Base-by-base conservation (phyloP, 2,113 vertebrate genomes). In the Cochlearius cochlearius region DNA sequence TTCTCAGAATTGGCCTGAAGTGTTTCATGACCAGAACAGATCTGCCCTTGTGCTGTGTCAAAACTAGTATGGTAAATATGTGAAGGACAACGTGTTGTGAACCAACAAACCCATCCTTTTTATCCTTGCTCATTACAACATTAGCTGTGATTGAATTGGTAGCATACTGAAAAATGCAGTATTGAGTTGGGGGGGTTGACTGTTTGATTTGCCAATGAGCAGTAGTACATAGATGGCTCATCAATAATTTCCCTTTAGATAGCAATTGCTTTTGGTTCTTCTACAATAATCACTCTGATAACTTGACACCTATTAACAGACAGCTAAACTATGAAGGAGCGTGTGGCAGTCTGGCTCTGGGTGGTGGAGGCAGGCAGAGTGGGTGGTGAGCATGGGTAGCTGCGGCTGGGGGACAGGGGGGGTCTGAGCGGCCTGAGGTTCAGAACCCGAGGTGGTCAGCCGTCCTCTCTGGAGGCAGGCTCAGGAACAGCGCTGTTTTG, bases 391-490 rank as follows among this genome's bases (percentile, higher is more conserved):
- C 19, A 7, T 2, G 39, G 53, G 47, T 30, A 6, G 3, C 4
- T 45, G 1, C 1, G 27, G 15, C 19, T 4, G 34, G 36, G 56
- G 29, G 12, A 62, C 5, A 17, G 45, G 12, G 12, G 10, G 29
- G 15, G 4, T 53, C 7, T 25, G 3, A 19, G 9, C 47, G 52
- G 27, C 19, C 34, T 11, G 12, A 38, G 36, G 16, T 8, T 15
- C 52, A 19, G 5, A 50, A 27, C 15, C 47, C 0, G 0, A 14
- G 2, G 41, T 1, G 1, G n/a, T 41, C 38, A 27, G 50, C 47
- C 53, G 10, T 50, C 11, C n/a, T 14, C 13, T 11, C 36, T 22
- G 55, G 23, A 50, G 34, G 12, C 4, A 20, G 15, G 76, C 72
- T 74, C 8, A 12, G 55, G 36, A 52, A 2, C 0, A 7, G 73